These are phyloP conservation scores for Leucania comma DNA, from an alignment of 2,888 invertebrate species.

Conservation along the genomic window DNA sequence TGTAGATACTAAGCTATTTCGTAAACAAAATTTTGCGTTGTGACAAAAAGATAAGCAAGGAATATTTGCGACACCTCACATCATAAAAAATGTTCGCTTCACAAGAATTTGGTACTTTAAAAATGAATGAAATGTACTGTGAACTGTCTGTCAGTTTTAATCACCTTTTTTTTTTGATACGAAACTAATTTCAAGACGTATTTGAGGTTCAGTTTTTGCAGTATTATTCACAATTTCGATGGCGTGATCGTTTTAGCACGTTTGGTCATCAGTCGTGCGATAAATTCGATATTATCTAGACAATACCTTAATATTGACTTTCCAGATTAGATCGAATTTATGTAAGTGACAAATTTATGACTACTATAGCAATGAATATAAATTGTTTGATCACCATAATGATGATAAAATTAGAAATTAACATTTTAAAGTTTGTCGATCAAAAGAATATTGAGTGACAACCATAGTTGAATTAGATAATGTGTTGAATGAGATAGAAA, in stretches of 20 bases:
- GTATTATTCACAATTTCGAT: background rate
- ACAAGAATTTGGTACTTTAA: constrained; percentile 32
- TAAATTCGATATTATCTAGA: background rate
- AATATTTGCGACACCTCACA: constrained; percentile 39
- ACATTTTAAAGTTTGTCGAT: constrained; percentile 3
- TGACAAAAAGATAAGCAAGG: constrained; percentile 38
- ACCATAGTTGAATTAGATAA: constrained; percentile 60
- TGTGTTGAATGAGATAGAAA: constrained; percentile 62
- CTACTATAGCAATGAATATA: background rate
- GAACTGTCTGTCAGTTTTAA: constrained; percentile 14
- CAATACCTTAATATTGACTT: background rate
- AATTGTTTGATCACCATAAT: background rate
- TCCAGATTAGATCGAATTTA: no score
- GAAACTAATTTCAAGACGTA: background rate
- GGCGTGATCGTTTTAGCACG: background rate
- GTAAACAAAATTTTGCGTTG: constrained; percentile 46
- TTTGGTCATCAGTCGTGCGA: background rate
- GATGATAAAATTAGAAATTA: constrained; percentile 7
- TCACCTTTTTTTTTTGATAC: constrained; percentile 8
- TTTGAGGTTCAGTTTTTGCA: background rate
- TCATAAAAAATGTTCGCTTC: constrained; percentile 23
- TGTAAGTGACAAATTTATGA: background rate
- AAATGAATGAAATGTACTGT: constrained; percentile 29
- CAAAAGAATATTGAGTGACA: constrained; percentile 20
- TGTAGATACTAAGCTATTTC: constrained; percentile 41